Evolutionary conservation across 2,888 invertebrate genomes (phyloP).

Genomic region (Drosophila maculinotata): DNA sequence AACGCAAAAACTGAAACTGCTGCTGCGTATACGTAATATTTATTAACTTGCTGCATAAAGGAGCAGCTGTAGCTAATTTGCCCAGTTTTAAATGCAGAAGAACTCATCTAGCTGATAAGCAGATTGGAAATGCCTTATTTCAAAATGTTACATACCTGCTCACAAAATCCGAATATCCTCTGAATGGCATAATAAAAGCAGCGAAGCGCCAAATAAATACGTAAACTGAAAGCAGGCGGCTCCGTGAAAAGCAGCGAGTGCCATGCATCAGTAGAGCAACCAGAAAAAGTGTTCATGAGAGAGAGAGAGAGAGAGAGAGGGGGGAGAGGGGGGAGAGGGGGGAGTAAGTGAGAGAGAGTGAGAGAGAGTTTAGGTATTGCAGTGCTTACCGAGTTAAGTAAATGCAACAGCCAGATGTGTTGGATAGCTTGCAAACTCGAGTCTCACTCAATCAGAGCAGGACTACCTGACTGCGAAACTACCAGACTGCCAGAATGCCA

Average conservation of each 20-base stretch:
- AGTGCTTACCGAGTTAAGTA: slow-evolving; percentile 50
- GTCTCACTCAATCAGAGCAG: slow-evolving; percentile 6
- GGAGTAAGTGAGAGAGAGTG: neutral
- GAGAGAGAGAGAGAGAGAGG: neutral
- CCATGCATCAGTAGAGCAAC: slow-evolving; percentile 2
- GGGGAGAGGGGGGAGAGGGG: neutral
- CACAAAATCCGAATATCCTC: neutral
- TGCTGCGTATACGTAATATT: too few species aligned
- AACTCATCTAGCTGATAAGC: too few species aligned
- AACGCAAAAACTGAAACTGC: too few species aligned
- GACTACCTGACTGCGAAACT: neutral
- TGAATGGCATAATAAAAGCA: slow-evolving; percentile 34
- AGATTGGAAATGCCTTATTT: too few species aligned
- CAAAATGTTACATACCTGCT: neutral
- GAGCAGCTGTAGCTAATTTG: too few species aligned
- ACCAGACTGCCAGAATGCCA: neutral
- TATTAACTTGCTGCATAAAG: too few species aligned
- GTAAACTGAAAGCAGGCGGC: slow-evolving; percentile 14
- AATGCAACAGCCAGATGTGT: slow-evolving; percentile 56
- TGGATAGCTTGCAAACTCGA: slow-evolving; percentile 7
- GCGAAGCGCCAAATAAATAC: slow-evolving; percentile 70
- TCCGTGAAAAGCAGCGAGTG: neutral
- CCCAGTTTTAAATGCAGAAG: too few species aligned
- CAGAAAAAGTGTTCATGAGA: too few species aligned
- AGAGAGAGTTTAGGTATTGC: slow-evolving; percentile 14